Conservation (phyloP, 2,797 vertebrate genomes). For the Vultur gryphus region DNA sequence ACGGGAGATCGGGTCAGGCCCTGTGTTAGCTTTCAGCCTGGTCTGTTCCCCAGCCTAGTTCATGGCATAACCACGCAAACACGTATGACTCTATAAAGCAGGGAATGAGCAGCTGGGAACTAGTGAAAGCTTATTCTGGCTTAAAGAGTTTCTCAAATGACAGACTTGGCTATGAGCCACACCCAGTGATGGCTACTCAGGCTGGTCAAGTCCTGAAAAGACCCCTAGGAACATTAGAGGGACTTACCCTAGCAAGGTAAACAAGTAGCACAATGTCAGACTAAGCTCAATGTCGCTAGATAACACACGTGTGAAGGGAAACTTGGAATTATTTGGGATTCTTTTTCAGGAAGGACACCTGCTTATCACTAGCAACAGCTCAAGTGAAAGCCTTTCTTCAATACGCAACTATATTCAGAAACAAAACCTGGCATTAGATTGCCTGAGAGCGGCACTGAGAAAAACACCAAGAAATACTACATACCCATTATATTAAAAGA, state of each 20-base stretch:
- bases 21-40: neutral
- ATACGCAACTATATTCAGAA: neutral
- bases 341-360: neutral
- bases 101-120: neutral
- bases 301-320: neutral
- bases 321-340: neutral
- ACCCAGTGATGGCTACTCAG: neutral
- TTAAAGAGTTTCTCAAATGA: constrained; percentile 5
- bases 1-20: fast-evolving
- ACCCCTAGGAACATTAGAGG: neutral
- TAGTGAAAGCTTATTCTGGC: neutral
- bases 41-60: neutral
- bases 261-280: neutral
- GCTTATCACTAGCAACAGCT: neutral
- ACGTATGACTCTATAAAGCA: neutral
- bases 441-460: neutral
- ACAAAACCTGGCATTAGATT: neutral
- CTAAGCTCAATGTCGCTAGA: neutral
- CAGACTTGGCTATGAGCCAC: neutral
- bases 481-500: neutral
- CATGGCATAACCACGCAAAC: fast-evolving
- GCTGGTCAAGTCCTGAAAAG: neutral
- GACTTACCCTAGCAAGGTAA: neutral
- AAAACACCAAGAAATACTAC: neutral
- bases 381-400: neutral